These are phyloP conservation scores for Apotomis capreana DNA, from an alignment of 2,888 invertebrate genomes.

Conservation along the genomic window DNA sequence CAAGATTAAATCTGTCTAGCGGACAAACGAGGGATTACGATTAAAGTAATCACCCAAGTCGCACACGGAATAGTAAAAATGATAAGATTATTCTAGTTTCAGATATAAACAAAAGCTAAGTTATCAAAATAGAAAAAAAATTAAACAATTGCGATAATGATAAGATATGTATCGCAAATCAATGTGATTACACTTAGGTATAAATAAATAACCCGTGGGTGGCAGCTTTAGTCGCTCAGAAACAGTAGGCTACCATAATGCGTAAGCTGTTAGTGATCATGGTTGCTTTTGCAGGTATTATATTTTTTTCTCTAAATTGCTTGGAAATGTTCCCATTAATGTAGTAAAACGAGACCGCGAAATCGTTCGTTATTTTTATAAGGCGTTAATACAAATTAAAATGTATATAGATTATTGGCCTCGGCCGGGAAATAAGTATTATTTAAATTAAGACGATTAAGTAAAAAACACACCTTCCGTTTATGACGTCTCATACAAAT, in stretches of 20 bases:
- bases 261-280: slow-evolving; percentile 10
- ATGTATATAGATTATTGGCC: no score
- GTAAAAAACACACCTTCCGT: no score
- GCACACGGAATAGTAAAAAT: slow-evolving; percentile 13
- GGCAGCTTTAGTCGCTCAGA: slow-evolving; percentile 3
- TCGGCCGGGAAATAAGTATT: no score
- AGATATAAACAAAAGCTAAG: not conserved
- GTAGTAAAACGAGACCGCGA: no score
- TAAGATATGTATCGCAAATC: slow-evolving; percentile 28
- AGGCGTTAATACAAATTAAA: no score
- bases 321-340: no score
- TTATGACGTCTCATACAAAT: no score
- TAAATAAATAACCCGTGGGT: slow-evolving; percentile 8
- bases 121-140: not conserved
- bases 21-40: slow-evolving; percentile 5
- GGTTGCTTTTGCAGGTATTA: slow-evolving; percentile 17
- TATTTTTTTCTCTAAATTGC: no score
- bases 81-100: slow-evolving; percentile 7
- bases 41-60: not conserved
- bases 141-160: not conserved
- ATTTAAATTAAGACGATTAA: no score
- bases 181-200: slow-evolving; percentile 7
- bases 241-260: slow-evolving; percentile 6
- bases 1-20: not conserved
- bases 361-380: no score